Evolutionary conservation across 2,888 invertebrate genomes (phyloP), one percentile per base, ranked within the genome.

Genomic region (Drosophila barbarae): DNA sequence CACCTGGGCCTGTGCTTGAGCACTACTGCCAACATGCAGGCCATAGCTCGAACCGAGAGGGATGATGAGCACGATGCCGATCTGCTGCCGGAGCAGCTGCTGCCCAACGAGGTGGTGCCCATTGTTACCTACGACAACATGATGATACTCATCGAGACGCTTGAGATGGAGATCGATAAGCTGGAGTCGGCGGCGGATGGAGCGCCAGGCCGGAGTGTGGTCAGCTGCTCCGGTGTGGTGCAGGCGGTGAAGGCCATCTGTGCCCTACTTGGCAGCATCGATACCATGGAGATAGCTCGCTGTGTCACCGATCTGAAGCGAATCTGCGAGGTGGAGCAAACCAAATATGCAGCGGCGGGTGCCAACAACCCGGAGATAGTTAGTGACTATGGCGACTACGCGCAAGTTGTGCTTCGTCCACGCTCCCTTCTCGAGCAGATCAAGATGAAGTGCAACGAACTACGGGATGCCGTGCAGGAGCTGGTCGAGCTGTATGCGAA

Each of bases 191-290:
- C 93, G 26, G 92, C 93, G 0, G 88, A 91, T 41, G 93, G 93
- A 52, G 90, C 90, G 64, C 91, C 91, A 1, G 64, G 69, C 63
- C 91, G 91, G 32, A 90, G 91, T 1, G 90, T 88, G 38, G 72
- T 94, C 18, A 93, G 93, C 79, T 92, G 93, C 26, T 92, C 92
- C n/a, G 92, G 94, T 5, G 94, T 97, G 46, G 92, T 94, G 44
- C 98, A 98, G 88, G 95, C 96, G 0, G 95, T 98, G 1, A 98
- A 98, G 90, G 96, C 97, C 0, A 94, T 98, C 36, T 96, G 97
- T 85, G 94, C 96, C 30, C 90, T 96, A 18, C 93, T 98, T 76
- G 96, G 96, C 18, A 94, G 94, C 55, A 93, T 98, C 1, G 97
- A 98, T 89, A 98, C 97, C 0, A 90, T 95, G 39, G 96, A 98